Evolutionary conservation across 2,113 vertebrate genomes (phyloP).

Genomic region (Burhinus bistriatus): DNA sequence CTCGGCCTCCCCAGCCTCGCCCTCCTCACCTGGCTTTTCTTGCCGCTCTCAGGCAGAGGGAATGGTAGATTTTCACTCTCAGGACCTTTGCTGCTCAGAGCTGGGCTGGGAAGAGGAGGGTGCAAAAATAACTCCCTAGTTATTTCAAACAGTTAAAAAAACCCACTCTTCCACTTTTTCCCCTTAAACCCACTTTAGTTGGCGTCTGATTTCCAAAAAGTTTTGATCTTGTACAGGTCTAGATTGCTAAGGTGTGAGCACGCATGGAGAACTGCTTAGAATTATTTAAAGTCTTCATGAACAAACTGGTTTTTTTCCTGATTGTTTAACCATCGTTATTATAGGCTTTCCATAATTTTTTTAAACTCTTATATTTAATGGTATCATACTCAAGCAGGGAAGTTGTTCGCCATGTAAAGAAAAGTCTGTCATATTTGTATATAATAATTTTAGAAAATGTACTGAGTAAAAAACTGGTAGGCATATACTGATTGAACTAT

Average conservation of each 20-base stretch:
- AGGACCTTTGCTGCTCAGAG: neutral
- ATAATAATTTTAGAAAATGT: rapidly evolving
- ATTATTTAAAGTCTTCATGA: neutral
- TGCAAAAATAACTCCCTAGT: slow-evolving; percentile 74
- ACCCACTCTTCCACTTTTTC: neutral
- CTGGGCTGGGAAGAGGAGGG: slow-evolving; percentile 54
- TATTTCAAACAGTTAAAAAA: slow-evolving; percentile 58
- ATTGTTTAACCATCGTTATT: neutral
- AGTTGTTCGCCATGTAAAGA: neutral
- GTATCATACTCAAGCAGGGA: neutral
- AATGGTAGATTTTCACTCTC: neutral
- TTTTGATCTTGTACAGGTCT: neutral
- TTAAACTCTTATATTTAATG: neutral
- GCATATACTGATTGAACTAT: neutral
- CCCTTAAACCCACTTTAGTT: neutral
- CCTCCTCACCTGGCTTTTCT: no score
- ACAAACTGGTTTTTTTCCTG: neutral
- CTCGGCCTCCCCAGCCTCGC: neutral
- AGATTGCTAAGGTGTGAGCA: neutral
- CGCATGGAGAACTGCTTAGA: neutral
- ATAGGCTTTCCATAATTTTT: rapidly evolving
- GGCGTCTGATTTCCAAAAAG: slow-evolving; percentile 14
- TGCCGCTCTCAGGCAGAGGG: neutral
- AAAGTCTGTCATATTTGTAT: neutral
- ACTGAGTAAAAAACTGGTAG: neutral